A percentile compares a stretch with the other conserved stretches of the same genome.
Conservation (phyloP, 1,140 invertebrate species). For the Goniozus legneri region DNA sequence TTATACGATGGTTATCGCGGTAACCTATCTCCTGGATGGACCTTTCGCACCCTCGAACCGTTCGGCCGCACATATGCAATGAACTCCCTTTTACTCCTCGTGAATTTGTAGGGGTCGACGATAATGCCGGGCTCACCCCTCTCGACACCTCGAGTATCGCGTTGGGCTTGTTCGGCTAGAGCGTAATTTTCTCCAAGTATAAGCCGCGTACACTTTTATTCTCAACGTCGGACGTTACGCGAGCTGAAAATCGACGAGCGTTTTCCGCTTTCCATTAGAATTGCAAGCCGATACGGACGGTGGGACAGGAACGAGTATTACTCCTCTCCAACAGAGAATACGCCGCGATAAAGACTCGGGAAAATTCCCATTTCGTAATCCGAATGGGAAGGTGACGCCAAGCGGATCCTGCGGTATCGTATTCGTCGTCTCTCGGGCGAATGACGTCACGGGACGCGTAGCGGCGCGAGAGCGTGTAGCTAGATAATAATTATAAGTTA, state of each 20-base stretch:
- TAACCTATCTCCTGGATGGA: slow-evolving; percentile 29
- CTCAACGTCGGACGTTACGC: slow-evolving; percentile 2
- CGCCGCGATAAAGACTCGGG: too few relatives aligned
- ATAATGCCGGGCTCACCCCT: too few relatives aligned
- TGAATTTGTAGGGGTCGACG: slow-evolving; percentile 30
- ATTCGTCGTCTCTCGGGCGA: slow-evolving; percentile 19
- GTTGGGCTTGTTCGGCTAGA: slow-evolving; percentile 3
- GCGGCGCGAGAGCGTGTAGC: slow-evolving; percentile 20
- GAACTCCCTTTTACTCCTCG: slow-evolving; percentile 29
- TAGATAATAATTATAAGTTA: slow-evolving; percentile 43
- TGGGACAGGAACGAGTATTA: too few relatives aligned
- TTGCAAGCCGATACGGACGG: too few relatives aligned
- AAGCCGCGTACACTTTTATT: background rate
- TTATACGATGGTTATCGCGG: slow-evolving; percentile 26
- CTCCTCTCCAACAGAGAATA: too few relatives aligned
- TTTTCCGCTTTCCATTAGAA: too few relatives aligned
- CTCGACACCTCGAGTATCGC: too few relatives aligned
- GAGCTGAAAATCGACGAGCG: too few relatives aligned
- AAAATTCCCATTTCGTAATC: too few relatives aligned
- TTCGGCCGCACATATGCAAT: slow-evolving; percentile 31
- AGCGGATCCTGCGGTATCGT: slow-evolving; percentile 10
- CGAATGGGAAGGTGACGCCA: background rate
- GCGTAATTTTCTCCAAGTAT: slow-evolving; percentile 9
- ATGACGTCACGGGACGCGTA: slow-evolving; percentile 17
- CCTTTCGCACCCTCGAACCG: slow-evolving; percentile 25